Percentiles rank a stretch among this genome's conserved stretches.
Evolutionary conservation across 2,888 invertebrate species (phyloP).

Genomic region (Smittia aterrima): DNA sequence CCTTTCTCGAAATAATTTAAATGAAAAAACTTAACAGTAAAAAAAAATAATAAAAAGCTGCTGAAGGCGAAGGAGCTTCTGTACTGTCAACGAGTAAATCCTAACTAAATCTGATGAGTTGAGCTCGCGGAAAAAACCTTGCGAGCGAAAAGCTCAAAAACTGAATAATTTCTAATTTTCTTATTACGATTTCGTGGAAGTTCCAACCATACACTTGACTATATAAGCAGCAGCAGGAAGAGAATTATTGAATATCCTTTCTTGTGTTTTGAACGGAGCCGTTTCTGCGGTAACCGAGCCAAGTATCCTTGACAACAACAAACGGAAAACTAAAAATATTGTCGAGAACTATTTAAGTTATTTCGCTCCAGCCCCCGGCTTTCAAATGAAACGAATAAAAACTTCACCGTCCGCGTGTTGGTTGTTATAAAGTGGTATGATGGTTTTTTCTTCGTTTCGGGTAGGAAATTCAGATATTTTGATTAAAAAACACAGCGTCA

Average conservation of each 20-base stretch:
- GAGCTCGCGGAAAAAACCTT: slow-evolving; percentile 15
- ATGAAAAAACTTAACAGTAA: not conserved
- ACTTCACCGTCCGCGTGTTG: slow-evolving; percentile 38
- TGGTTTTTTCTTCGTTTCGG: slow-evolving; percentile 21
- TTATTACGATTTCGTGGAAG: slow-evolving; percentile 31
- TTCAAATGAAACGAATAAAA: slow-evolving; percentile 27
- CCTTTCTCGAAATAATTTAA: no score
- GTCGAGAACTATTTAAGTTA: slow-evolving; percentile 38
- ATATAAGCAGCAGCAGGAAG: slow-evolving; percentile 5
- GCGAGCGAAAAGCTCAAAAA: slow-evolving; percentile 39
- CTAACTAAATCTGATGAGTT: slow-evolving; percentile 37
- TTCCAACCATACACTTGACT: slow-evolving; percentile 25
- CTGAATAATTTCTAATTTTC: slow-evolving; percentile 41
- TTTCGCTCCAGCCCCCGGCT: slow-evolving; percentile 22
- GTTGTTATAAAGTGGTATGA: slow-evolving; percentile 32
- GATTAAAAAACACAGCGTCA: slow-evolving; percentile 27
- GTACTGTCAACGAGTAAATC: slow-evolving; percentile 37
- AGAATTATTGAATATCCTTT: slow-evolving; percentile 37
- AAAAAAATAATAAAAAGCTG: slow-evolving; percentile 2
- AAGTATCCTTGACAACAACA: slow-evolving; percentile 39
- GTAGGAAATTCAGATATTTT: slow-evolving; percentile 21
- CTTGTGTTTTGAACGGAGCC: slow-evolving; percentile 28
- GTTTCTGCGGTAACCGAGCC: slow-evolving; percentile 18
- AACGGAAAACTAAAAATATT: slow-evolving; percentile 33
- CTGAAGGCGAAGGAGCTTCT: not conserved